phyloP scores from a whole-genome alignment of 2,888 invertebrate species.

The Galerucella pusilla region DNA sequence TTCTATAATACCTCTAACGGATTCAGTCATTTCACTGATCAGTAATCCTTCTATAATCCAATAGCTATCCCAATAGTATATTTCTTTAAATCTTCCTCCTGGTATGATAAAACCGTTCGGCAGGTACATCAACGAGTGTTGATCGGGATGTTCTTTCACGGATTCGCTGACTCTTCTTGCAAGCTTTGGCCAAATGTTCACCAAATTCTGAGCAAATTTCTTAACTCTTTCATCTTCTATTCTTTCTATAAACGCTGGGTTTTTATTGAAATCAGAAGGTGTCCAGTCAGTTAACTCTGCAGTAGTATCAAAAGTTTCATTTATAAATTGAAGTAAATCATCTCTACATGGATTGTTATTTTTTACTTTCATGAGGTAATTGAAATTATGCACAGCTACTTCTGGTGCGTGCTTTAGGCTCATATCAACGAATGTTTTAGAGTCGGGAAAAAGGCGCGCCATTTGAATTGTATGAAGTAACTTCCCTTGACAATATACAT shows the following conservation, averaged over 20 bases:
- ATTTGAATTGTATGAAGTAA: conserved; percentile 79
- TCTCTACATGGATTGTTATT: conserved; percentile 65
- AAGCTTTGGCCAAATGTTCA: conserved; percentile 72
- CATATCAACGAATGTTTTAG: conserved; percentile 84
- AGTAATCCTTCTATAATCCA: conserved; percentile 85
- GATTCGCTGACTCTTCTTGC: conserved; percentile 72
- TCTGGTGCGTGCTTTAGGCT: conserved; percentile 63
- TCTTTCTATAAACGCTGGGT: conserved; percentile 71
- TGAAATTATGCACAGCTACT: conserved; percentile 70
- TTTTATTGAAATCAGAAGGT: conserved; percentile 70
- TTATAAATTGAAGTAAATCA: conserved; percentile 68
- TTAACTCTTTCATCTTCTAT: conserved; percentile 72
- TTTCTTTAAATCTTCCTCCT: conserved; percentile 78
- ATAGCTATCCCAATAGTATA: conserved; percentile 91
- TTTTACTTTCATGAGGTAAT: conserved; percentile 67
- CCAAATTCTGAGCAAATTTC: conserved; percentile 73
- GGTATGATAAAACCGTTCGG: conserved; percentile 75
- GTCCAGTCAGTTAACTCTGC: conserved; percentile 72
- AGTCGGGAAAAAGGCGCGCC: conserved; percentile 76
- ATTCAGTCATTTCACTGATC: conserved; percentile 79
- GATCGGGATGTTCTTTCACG: conserved; percentile 66
- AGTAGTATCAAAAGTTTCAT: conserved; percentile 70
- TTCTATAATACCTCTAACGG: conserved; percentile 79
- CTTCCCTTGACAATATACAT: conserved; percentile 80
- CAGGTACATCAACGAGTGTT: conserved; percentile 63